Percentiles rank a stretch among this genome's conserved stretches.
Conservation (phyloP, 2,888 invertebrate genomes). For the Aphodius sticticus region DNA sequence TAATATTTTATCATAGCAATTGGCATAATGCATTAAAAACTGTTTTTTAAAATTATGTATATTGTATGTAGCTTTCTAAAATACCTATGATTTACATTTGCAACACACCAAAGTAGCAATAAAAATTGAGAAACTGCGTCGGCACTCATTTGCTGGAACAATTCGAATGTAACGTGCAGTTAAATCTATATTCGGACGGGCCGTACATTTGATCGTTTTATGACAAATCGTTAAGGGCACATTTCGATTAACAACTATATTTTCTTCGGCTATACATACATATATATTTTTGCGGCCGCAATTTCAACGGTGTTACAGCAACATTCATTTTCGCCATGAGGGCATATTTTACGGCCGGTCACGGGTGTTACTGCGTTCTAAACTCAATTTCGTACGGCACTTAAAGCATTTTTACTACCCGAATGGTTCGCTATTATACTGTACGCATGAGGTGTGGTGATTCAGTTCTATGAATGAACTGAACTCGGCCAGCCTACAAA, state of each 20-base stretch:
- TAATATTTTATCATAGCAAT: no score
- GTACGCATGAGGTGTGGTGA: neutral
- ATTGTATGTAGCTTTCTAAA: neutral
- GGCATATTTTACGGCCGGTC: neutral
- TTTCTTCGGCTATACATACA: conserved; percentile 7
- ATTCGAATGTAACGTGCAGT: conserved; percentile 7
- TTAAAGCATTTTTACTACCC: neutral
- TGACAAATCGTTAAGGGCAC: conserved; percentile 22
- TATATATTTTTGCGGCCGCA: neutral
- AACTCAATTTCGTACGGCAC: neutral
- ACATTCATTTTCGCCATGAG: neutral
- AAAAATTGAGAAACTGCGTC: neutral
- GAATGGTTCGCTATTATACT: neutral
- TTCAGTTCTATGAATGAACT: neutral
- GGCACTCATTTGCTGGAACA: conserved; percentile 4
- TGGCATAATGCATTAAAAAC: no score
- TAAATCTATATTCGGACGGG: conserved; percentile 16
- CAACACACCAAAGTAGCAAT: neutral
- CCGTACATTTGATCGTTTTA: conserved; percentile 20
- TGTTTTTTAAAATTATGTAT: no score
- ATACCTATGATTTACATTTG: neutral
- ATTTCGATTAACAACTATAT: conserved; percentile 25
- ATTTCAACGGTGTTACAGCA: neutral
- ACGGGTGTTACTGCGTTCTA: neutral
- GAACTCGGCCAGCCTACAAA: neutral